A percentile compares a stretch with the other conserved stretches of the same genome.
phyloP scores from a whole-genome alignment of 2,797 vertebrate genomes.

The Bradypodion pumilum region DNA sequence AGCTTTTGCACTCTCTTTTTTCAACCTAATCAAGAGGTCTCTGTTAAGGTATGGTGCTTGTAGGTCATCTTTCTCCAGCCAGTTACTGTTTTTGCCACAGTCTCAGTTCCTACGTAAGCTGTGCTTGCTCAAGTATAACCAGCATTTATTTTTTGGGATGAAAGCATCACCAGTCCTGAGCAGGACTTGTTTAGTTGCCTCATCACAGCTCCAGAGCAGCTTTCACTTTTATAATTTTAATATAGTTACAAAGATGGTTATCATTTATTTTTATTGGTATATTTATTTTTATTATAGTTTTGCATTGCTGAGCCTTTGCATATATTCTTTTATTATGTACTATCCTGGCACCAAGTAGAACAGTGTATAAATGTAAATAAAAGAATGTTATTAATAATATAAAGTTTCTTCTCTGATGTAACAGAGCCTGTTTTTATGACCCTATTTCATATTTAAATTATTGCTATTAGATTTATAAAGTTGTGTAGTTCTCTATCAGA shows the following conservation, averaged over 20 bases:
- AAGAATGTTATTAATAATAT: not conserved
- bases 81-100: not conserved
- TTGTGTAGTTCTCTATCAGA: not conserved
- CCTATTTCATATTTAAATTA: not conserved
- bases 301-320: not conserved
- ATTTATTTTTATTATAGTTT: not conserved
- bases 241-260: not conserved
- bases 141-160: too few species aligned
- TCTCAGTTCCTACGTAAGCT: not conserved
- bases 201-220: not conserved
- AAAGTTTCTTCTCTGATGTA: not conserved
- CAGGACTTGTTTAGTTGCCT: not conserved
- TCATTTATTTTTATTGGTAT: not conserved
- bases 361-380: not conserved
- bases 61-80: too few species aligned
- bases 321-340: not conserved
- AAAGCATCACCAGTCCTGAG: not conserved
- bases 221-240: not conserved
- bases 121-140: not conserved
- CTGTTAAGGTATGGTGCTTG: not conserved
- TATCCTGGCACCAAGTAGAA: not conserved
- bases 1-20: too few species aligned
- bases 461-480: not conserved
- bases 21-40: too few species aligned
- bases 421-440: not conserved